Conservation (phyloP, 2,797 vertebrate genomes). For the Anniella stebbinsi region DNA sequence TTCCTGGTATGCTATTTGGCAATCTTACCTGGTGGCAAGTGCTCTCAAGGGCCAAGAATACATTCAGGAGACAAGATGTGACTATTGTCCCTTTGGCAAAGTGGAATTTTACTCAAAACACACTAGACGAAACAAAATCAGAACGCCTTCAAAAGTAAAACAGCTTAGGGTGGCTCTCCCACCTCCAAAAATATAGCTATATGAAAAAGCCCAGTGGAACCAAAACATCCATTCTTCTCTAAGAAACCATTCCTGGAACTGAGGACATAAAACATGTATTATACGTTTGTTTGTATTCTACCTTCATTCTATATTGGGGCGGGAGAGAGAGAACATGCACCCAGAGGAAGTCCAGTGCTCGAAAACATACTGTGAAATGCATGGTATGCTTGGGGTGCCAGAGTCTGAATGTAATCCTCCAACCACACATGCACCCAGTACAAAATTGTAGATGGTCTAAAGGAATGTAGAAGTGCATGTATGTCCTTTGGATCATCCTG, state of each 20-base stretch:
- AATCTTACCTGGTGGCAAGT: too few relatives aligned
- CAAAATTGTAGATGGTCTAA: background rate
- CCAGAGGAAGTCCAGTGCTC: background rate
- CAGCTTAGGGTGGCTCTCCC: background rate
- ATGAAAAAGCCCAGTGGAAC: background rate
- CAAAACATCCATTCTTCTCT: background rate
- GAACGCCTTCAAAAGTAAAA: background rate
- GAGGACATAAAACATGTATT: background rate
- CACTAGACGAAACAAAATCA: background rate
- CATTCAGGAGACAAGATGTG: background rate
- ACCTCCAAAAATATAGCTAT: background rate
- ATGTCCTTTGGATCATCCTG: background rate
- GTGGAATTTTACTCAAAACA: background rate
- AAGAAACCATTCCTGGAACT: background rate
- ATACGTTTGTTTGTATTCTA: background rate
- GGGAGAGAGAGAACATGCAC: background rate
- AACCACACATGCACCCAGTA: too few relatives aligned
- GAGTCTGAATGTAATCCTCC: background rate
- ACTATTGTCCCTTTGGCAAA: background rate
- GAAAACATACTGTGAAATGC: background rate
- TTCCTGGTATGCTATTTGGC: background rate
- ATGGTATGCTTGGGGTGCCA: background rate
- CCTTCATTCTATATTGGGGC: background rate
- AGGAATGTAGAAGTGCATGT: background rate
- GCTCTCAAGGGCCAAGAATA: background rate